phyloP scores from a whole-genome alignment of 2,888 invertebrate genomes.

The Megamerina dolium region DNA sequence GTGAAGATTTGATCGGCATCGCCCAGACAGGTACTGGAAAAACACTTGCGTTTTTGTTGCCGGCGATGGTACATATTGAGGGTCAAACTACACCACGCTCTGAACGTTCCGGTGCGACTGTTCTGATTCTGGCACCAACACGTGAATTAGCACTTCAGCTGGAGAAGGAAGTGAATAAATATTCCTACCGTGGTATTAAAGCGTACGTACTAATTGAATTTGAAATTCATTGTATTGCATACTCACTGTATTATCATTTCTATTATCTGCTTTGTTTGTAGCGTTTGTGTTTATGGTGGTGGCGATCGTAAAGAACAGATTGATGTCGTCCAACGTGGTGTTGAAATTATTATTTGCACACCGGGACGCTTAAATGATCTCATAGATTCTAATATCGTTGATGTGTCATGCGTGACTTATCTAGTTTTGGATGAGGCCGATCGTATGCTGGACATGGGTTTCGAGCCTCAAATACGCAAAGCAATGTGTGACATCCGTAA shows the following conservation, averaged over 20 bases:
- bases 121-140: slow-evolving; percentile 86
- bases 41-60: slow-evolving; percentile 87
- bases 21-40: slow-evolving; percentile 95
- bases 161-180: slow-evolving; percentile 84
- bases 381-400: slow-evolving; percentile 64
- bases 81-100: slow-evolving; percentile 69
- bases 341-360: slow-evolving; percentile 92
- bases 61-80: slow-evolving; percentile 89
- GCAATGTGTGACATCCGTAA: slow-evolving; percentile 75
- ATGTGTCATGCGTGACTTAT: slow-evolving; percentile 75
- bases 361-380: slow-evolving; percentile 91
- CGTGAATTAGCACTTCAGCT: slow-evolving; percentile 91
- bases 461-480: slow-evolving; percentile 82
- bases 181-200: slow-evolving; percentile 78
- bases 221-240: background rate
- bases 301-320: slow-evolving; percentile 77
- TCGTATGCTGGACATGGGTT: slow-evolving; percentile 82
- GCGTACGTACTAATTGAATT: slow-evolving; percentile 53
- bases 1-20: slow-evolving; percentile 92
- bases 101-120: slow-evolving; percentile 74
- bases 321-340: slow-evolving; percentile 65
- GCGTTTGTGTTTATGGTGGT: slow-evolving; percentile 89
- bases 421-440: slow-evolving; percentile 90
- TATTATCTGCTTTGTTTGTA: slow-evolving; percentile 27
- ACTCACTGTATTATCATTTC: background rate